Base-by-base conservation (phyloP, 2,113 vertebrate genomes). In the Osmerus eperlanus region DNA sequence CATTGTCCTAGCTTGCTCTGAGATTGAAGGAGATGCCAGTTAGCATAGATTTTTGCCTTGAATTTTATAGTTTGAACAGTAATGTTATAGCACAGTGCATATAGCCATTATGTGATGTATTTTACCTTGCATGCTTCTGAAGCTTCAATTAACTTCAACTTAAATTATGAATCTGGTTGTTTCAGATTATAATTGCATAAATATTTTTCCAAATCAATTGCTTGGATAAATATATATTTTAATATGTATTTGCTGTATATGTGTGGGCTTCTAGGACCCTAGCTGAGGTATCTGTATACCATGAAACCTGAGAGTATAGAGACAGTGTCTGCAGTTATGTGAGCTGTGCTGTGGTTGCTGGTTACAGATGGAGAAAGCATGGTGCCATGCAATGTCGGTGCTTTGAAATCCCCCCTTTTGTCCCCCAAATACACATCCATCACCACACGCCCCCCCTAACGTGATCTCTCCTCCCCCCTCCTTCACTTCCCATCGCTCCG, bases 401-500 rank as follows among this genome's bases (percentile, higher is more conserved):
- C 6, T 47, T 11, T 8, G 41, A 47, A 11, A 9, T 11, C 41
- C 8, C 41, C 41, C 41, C 41, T 9, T 47, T 47, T 47, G 9
- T 47, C 41, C 41, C 41, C 41, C 11, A 60, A 9, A 63, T 12
- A 19, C 32, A 65, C 29, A 21, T 19, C 2, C 54, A 2, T 59
- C 62, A 3, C 52, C 47, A 3, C 52, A n/a, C 60, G 21, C 52
- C 0, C 67, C 15, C 8, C 29, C 4, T 36, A 41, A 0, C 18
- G 21, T 19, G 59, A 21, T 68, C 1, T 23, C 52, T 32, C 6
- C 54, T 41, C 52, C 16, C 25, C 21, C 14, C 47, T 59, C 23
- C 73, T 28, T 72, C 18, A 59, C 72, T 19, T 47, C 67, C 52
- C 53, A 12, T 53, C 28, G 71, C 13, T 62, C 61, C 52, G n/a